A percentile compares a stretch with the other conserved stretches of the same genome.
phyloP scores from a whole-genome alignment of 2,113 vertebrate species.

The Urocitellus parryii region DNA sequence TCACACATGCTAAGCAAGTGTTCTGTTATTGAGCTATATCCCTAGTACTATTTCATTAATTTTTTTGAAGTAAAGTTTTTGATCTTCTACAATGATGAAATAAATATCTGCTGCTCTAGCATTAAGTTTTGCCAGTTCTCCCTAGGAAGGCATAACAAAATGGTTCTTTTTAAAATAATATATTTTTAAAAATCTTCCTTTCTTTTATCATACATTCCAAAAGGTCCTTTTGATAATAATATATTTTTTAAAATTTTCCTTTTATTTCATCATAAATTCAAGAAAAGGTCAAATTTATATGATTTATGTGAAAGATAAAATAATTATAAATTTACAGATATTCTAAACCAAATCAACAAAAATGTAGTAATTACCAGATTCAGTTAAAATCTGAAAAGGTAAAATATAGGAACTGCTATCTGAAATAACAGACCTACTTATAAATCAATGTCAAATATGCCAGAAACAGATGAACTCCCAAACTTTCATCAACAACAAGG shows the following conservation, averaged over 20 bases:
- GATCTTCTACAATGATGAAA: conserved; percentile 31
- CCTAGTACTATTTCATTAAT: conserved; percentile 25
- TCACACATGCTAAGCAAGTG: too few relatives aligned
- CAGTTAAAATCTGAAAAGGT: conserved; percentile 47
- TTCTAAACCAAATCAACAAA: background rate
- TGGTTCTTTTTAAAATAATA: background rate
- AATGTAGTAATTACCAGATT: conserved; percentile 19
- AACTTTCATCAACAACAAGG: conserved; percentile 30
- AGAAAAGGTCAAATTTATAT: conserved; percentile 43
- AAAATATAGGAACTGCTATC: background rate
- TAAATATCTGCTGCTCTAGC: background rate
- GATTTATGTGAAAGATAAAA: conserved; percentile 14
- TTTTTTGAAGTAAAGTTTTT: conserved; percentile 13
- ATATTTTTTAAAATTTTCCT: background rate
- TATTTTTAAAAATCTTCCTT: background rate
- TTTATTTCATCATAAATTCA: conserved; percentile 12
- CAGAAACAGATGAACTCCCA: background rate
- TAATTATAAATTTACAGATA: background rate
- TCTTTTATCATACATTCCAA: background rate
- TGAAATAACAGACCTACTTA: conserved; percentile 16
- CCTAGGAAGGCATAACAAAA: conserved; percentile 1
- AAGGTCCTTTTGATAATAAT: background rate
- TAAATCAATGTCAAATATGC: background rate
- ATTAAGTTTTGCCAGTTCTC: conserved; percentile 4
- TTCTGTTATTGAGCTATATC: too few relatives aligned